Evolutionary conservation across 1,140 invertebrate genomes (phyloP).

Genomic region (Lasaia peninsularis): DNA sequence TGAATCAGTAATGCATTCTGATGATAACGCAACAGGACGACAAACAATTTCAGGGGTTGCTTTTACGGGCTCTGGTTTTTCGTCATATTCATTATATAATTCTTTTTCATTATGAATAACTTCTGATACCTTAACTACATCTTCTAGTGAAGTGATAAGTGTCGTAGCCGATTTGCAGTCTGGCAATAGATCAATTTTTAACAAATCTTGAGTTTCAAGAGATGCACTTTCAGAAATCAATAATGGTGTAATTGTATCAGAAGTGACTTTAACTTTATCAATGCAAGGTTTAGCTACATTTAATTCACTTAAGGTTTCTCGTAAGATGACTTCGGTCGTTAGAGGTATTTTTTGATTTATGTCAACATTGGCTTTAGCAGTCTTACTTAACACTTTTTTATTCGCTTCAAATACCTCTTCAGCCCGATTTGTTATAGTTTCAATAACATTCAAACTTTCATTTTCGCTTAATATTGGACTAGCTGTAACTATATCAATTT

Average conservation of each 20-base stretch:
- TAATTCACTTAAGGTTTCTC: constrained; percentile 40
- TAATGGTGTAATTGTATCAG: constrained; percentile 39
- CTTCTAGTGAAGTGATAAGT: constrained; percentile 39
- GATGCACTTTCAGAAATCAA: constrained; percentile 46
- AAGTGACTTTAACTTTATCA: constrained; percentile 42
- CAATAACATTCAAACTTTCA: constrained; percentile 55
- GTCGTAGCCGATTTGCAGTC: constrained; percentile 34
- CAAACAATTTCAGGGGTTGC: constrained; percentile 37
- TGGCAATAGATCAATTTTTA: constrained; percentile 34
- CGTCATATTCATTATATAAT: constrained; percentile 31
- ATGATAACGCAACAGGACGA: constrained; percentile 46
- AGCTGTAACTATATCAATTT: constrained; percentile 32
- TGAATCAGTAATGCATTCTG: constrained; percentile 44
- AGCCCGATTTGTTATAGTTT: constrained; percentile 36
- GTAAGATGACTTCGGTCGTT: constrained; percentile 42
- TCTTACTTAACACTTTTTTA: constrained; percentile 23
- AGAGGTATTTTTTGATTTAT: constrained; percentile 50
- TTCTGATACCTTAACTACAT: constrained; percentile 46
- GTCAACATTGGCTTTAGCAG: constrained; percentile 47
- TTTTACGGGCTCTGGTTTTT: constrained; percentile 28
- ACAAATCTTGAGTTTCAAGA: constrained; percentile 47
- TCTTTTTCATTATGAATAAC: constrained; percentile 55
- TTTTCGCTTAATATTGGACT: constrained; percentile 38
- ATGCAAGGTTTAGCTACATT: constrained; percentile 20
- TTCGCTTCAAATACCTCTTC: constrained; percentile 36